A percentile compares a stretch with the other conserved stretches of the same genome.
These are phyloP conservation scores for Leucophenga varia DNA, from an alignment of 1,140 invertebrate species.

Conservation along the genomic window DNA sequence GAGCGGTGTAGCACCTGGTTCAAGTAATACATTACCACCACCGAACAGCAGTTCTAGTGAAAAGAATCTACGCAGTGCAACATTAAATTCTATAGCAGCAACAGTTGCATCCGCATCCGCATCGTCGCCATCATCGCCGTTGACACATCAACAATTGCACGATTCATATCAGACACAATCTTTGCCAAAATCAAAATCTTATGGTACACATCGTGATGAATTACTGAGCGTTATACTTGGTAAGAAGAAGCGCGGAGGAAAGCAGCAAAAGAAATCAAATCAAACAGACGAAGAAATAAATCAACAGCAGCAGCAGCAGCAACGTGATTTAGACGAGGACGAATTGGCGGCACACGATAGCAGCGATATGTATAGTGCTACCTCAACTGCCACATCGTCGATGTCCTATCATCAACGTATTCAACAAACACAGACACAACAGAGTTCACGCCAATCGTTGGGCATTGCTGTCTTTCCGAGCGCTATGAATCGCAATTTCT, in stretches of 20 bases:
- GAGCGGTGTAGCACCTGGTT: slow-evolving; percentile 18
- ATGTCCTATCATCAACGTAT: slow-evolving; percentile 15
- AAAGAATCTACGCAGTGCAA: slow-evolving; percentile 43
- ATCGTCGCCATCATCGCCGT: slow-evolving; percentile 39
- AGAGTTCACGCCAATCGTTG: slow-evolving; percentile 24
- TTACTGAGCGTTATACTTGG: slow-evolving; percentile 38
- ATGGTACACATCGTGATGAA: slow-evolving; percentile 41
- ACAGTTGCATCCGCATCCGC: slow-evolving; percentile 15
- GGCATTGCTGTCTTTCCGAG: slow-evolving; percentile 47
- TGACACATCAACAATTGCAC: slow-evolving; percentile 35
- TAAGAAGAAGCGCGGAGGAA: slow-evolving; percentile 26
- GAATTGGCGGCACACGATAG: neutral
- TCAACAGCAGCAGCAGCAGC: slow-evolving; percentile 16
- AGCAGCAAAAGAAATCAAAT: slow-evolving; percentile 4
- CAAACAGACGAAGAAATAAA: slow-evolving; percentile 7
- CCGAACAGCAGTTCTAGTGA: slow-evolving; percentile 42
- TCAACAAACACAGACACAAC: slow-evolving; percentile 26
- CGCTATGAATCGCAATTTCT: slow-evolving; percentile 34
- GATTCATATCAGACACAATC: slow-evolving; percentile 48
- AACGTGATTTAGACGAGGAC: slow-evolving; percentile 4
- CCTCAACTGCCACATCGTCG: slow-evolving; percentile 5
- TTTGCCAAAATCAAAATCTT: slow-evolving; percentile 49
- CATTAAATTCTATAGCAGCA: slow-evolving; percentile 10
- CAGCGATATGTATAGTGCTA: slow-evolving; percentile 12
- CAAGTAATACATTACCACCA: slow-evolving; percentile 37